These are phyloP conservation scores for Gambusia holbrooki DNA, from an alignment of 2,113 vertebrate species.

Conservation along the genomic window DNA sequence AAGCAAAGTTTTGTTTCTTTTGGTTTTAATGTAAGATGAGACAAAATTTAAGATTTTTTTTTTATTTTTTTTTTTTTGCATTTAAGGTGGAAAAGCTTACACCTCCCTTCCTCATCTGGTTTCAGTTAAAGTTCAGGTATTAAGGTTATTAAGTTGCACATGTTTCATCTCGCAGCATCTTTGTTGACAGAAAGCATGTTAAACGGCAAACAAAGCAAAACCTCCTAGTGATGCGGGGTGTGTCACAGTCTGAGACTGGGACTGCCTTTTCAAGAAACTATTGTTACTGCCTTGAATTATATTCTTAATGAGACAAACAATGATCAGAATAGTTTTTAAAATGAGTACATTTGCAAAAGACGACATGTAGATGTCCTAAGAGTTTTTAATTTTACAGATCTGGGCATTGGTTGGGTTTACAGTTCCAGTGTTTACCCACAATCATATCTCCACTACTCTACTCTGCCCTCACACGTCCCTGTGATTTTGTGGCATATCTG, in stretches of 20 bases:
- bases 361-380: neutral
- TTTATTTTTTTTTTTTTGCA: neutral
- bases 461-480: slow-evolving; percentile 3
- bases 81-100: neutral
- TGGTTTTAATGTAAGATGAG: neutral
- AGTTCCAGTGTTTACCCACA: slow-evolving; percentile 14
- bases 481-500: neutral
- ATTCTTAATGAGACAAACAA: neutral
- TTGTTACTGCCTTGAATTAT: neutral
- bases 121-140: neutral
- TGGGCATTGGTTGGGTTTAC: slow-evolving; percentile 45
- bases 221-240: slow-evolving; percentile 30
- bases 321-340: neutral
- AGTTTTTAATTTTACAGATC: slow-evolving; percentile 33
- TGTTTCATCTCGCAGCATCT: slow-evolving; percentile 47
- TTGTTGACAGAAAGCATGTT: slow-evolving; percentile 1
- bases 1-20: neutral
- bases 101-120: neutral
- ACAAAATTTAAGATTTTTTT: neutral
- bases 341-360: neutral
- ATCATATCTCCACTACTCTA: neutral
- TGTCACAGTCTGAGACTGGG: slow-evolving; percentile 29
- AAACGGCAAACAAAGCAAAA: neutral
- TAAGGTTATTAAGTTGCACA: slow-evolving; percentile 1
- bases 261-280: neutral